phyloP scores from a whole-genome alignment of 35 echinoderm and acorn worm species.

The Chiridota heheva region DNA sequence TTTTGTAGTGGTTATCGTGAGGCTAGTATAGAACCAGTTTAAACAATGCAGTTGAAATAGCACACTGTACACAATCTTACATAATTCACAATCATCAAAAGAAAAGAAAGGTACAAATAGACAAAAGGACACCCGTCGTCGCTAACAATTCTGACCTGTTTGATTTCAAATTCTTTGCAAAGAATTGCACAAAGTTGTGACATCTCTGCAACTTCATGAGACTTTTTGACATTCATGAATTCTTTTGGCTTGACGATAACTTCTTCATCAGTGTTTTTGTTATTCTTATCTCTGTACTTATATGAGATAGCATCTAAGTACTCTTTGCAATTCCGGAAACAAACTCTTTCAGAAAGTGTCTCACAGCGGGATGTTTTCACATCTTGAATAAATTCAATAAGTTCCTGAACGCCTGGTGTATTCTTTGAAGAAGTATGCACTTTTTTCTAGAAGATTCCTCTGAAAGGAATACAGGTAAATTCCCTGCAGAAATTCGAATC shows the following conservation, averaged over 20 bases:
- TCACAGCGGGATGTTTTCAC: slow-evolving; percentile 8
- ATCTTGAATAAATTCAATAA: background rate
- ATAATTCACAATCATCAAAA: background rate
- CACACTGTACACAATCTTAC: background rate
- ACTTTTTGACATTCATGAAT: slow-evolving; percentile 79
- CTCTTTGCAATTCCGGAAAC: background rate
- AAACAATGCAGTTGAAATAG: no score
- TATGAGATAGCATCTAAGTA: background rate
- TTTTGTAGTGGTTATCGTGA: no score
- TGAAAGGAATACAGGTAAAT: no score
- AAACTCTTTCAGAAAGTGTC: background rate
- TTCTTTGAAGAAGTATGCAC: background rate
- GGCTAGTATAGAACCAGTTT: no score
- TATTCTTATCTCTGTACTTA: background rate
- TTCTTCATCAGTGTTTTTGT: background rate
- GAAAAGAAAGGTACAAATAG: background rate
- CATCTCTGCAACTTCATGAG: slow-evolving; percentile 78
- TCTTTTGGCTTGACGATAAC: slow-evolving; percentile 37
- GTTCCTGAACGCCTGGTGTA: background rate
- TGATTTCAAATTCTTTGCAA: background rate
- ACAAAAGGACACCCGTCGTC: background rate
- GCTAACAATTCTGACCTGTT: slow-evolving; percentile 65
- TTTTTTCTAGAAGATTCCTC: background rate
- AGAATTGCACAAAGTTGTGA: slow-evolving; percentile 38
- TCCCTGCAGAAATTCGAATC: slow-evolving; percentile 3